Base-by-base conservation (phyloP, 2,113 vertebrate species). In the Plestiodon gilberti region DNA sequence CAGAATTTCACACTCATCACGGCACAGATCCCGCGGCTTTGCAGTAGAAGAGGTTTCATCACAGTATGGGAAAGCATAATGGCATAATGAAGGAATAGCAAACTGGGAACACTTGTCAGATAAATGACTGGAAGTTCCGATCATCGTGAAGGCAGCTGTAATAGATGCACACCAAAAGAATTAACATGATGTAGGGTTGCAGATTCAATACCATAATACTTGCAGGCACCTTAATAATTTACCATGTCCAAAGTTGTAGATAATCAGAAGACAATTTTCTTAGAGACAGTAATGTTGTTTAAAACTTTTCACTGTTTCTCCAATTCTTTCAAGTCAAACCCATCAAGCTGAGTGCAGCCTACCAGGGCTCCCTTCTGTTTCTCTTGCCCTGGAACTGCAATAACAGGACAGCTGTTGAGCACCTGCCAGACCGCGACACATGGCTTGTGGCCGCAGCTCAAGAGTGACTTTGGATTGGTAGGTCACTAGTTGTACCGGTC, bases 131-230 rank as follows among this genome's bases (percentile, higher is more conserved):
- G 99, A 99, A 0, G 99, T 99, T 91, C 99, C 99, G 25, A 99
- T 99, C 99, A 99, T 99, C 90, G 99, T 99, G 97, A 99, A 99
- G 84, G 99, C 99, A 9, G 98, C 99, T 99, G 96, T 2, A 93
- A 93, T 83, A 84, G 28, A 94, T 65, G 91, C 89, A 11, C 33
- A 75, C 25, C 78, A 67, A 4, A 38, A 59, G 79, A 15, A 75
- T 73, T 48, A 78, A 83, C 15, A 57, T 5, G 0, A 4, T 1
- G n/a, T 25, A 82, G 61, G 82, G 18, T 15, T 15, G 18, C 15
- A 3, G 13, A 43, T 59, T 83, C 18, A 78, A 61, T 67, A 0
- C 69, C 0, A 0, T 7, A 86, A 84, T 55, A 35, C 3, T 57
- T 70, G 20, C n/a, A 30, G 57, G 65, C n/a, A n/a, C n/a, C 81